phyloP scores from a whole-genome alignment of 2,113 vertebrate species.

The Epinephelus fuscoguttatus region DNA sequence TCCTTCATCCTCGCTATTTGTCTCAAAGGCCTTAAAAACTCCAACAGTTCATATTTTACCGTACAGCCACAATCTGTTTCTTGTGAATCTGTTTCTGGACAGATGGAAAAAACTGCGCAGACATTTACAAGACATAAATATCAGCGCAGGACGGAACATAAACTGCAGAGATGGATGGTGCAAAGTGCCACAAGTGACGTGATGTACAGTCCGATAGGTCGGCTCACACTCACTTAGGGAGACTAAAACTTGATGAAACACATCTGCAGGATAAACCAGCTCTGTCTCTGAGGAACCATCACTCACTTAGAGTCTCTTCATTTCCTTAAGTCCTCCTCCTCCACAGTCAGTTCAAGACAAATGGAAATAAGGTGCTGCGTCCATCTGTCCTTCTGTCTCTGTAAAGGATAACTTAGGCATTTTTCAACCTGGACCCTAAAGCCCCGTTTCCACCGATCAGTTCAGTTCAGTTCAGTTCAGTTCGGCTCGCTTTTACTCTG shows the following conservation, averaged over 20 bases:
- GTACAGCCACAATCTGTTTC: too few relatives aligned
- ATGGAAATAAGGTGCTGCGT: too few relatives aligned
- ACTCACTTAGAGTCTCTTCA: background rate
- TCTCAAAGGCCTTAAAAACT: background rate
- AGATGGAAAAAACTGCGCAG: background rate
- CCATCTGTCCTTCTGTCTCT: too few relatives aligned
- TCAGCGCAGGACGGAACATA: background rate
- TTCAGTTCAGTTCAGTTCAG: too few relatives aligned
- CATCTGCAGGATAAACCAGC: too few relatives aligned
- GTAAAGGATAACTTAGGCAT: too few relatives aligned
- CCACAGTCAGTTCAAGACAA: background rate
- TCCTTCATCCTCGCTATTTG: background rate
- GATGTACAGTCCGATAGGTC: background rate
- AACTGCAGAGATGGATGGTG: background rate
- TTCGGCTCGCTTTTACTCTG: too few relatives aligned
- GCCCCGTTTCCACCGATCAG: too few relatives aligned
- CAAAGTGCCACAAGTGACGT: background rate
- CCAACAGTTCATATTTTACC: background rate
- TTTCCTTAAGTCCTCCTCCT: background rate
- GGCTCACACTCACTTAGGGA: background rate
- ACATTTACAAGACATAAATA: background rate
- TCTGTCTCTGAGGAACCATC: too few relatives aligned
- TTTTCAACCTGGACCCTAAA: too few relatives aligned
- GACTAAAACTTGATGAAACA: too few relatives aligned
- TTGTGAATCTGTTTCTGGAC: background rate